Conservation (phyloP, 1,140 invertebrate genomes). For the Mylabris phalerata region DNA sequence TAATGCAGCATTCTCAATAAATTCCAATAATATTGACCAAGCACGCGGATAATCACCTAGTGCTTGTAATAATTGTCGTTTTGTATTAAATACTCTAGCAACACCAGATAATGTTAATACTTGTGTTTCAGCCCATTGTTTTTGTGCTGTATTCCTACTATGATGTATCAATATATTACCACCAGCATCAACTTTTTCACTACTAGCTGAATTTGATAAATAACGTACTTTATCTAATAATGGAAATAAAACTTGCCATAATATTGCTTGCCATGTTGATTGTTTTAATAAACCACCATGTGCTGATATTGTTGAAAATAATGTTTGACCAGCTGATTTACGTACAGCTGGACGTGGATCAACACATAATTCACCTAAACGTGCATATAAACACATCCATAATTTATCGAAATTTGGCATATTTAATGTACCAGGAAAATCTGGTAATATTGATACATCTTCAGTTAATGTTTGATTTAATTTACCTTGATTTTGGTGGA, state of each 20-base stretch:
- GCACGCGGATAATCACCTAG: slow-evolving; percentile 87
- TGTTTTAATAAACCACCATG: slow-evolving; percentile 84
- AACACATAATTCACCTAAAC: slow-evolving; percentile 88
- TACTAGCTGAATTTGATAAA: slow-evolving; percentile 86
- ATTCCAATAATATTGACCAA: slow-evolving; percentile 87
- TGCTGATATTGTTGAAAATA: slow-evolving; percentile 95
- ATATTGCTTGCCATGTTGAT: slow-evolving; percentile 82
- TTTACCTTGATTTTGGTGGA: slow-evolving; percentile 91
- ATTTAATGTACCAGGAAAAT: slow-evolving; percentile 74
- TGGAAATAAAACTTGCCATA: slow-evolving; percentile 93
- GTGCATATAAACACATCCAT: slow-evolving; percentile 92
- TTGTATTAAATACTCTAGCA: slow-evolving; percentile 76
- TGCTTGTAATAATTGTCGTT: slow-evolving; percentile 74
- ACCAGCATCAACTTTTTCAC: slow-evolving; percentile 85
- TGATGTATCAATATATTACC: slow-evolving; percentile 97
- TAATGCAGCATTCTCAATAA: slow-evolving; percentile 86
- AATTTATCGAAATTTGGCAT: slow-evolving; percentile 87
- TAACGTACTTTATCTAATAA: slow-evolving; percentile 87
- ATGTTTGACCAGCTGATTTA: slow-evolving; percentile 96
- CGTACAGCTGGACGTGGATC: slow-evolving; percentile 91
- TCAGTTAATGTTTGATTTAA: slow-evolving; percentile 63
- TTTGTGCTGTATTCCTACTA: slow-evolving; percentile 96
- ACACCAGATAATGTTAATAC: slow-evolving; percentile 58
- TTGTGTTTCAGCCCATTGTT: slow-evolving; percentile 97
- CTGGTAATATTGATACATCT: slow-evolving; percentile 68